Evolutionary conservation across 1,140 invertebrate species (phyloP).

Genomic region (Harlomillsia oculata): DNA sequence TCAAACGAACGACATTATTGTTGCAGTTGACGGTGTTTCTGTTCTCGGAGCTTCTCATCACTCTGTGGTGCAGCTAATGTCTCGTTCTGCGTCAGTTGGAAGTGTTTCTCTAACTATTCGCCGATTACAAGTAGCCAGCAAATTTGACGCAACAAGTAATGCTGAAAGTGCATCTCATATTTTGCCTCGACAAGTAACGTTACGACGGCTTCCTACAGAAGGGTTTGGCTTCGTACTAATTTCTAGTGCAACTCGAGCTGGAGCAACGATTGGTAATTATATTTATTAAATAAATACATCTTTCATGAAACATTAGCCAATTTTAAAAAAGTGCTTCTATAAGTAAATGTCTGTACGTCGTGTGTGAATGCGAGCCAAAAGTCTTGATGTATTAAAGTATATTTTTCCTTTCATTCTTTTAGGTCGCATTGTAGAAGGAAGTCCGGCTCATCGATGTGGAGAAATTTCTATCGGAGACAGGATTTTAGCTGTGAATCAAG

Average conservation of each 20-base stretch:
- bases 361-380: not conserved
- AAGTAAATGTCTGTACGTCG: not conserved
- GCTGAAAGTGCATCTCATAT: not conserved
- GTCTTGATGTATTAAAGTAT: not conserved
- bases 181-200: constrained; percentile 67
- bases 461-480: constrained; percentile 85
- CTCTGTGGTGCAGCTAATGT: constrained; percentile 80
- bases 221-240: constrained; percentile 99
- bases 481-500: constrained; percentile 90
- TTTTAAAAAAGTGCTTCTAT: not conserved
- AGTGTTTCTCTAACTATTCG: constrained; percentile 63
- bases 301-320: not conserved
- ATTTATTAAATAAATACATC: not conserved
- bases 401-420: constrained; percentile 21
- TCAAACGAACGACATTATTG: constrained; percentile 77
- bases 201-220: constrained; percentile 82
- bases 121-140: constrained; percentile 39
- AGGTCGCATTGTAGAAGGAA: constrained; percentile 87
- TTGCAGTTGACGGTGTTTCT: constrained; percentile 70
- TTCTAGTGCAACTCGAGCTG: constrained; percentile 85
- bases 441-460: constrained; percentile 85
- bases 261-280: constrained; percentile 78
- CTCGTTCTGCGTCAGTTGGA: constrained; percentile 65
- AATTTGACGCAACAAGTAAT: not conserved
- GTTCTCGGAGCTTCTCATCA: constrained; percentile 81